phyloP scores from a whole-genome alignment of 2,113 vertebrate species.

The Terrapene triunguis region DNA sequence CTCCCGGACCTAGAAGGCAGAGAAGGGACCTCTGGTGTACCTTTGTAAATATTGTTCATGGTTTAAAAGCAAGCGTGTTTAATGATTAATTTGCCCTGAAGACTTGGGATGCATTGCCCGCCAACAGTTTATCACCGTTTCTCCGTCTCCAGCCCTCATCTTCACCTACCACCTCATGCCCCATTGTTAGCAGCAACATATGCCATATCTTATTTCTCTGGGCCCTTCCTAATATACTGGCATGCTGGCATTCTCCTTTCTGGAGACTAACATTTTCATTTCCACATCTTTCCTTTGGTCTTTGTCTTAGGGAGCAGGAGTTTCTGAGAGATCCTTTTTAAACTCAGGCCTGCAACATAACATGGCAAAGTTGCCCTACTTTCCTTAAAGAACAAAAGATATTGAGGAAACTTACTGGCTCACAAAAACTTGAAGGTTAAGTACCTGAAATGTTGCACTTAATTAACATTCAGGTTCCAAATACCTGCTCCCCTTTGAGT shows the following conservation, averaged over 20 bases:
- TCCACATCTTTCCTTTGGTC: not conserved
- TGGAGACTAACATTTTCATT: rapidly evolving
- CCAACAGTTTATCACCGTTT: not conserved
- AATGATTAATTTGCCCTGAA: too few relatives aligned
- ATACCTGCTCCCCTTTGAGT: not conserved
- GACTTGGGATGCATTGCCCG: too few relatives aligned
- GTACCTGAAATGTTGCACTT: not conserved
- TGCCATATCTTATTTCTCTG: rapidly evolving
- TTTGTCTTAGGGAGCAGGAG: not conserved
- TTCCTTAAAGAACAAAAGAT: not conserved
- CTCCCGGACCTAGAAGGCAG: too few relatives aligned
- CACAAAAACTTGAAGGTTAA: not conserved
- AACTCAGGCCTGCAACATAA: rapidly evolving
- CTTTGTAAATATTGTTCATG: too few relatives aligned
- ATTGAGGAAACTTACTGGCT: not conserved
- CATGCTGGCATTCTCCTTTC: not conserved
- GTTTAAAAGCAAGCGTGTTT: too few relatives aligned
- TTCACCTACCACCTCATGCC: not conserved
- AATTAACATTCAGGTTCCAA: not conserved
- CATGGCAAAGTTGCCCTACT: not conserved
- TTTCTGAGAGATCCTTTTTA: not conserved
- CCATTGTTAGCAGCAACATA: rapidly evolving
- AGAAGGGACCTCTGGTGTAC: too few relatives aligned
- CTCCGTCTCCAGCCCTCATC: not conserved
- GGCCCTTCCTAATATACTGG: not conserved